Percentiles rank a stretch among this genome's conserved stretches.
These are phyloP conservation scores for Phaenicophaeus curvirostris DNA, from an alignment of 2,797 vertebrate species.

Conservation along the genomic window DNA sequence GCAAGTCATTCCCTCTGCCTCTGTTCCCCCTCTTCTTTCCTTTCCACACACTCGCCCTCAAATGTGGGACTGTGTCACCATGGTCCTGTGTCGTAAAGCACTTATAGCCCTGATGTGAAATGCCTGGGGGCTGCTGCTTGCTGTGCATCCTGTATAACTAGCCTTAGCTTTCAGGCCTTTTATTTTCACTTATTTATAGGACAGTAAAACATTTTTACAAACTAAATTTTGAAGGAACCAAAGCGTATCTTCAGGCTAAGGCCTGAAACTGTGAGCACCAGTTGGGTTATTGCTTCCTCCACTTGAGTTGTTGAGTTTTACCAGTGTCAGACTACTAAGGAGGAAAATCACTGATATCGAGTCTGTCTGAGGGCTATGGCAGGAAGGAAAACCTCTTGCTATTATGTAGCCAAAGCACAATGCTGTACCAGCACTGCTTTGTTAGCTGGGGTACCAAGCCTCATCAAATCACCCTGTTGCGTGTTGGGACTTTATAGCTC, in stretches of 20 bases:
- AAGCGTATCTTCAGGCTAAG: neutral
- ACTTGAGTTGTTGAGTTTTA: neutral
- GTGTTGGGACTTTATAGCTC: neutral
- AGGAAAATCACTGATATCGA: neutral
- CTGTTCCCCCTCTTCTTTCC: neutral
- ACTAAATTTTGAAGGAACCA: neutral
- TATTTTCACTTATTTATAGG: neutral
- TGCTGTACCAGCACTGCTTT: neutral
- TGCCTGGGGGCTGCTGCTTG: neutral
- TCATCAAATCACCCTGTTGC: neutral
- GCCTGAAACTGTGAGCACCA: accelerated
- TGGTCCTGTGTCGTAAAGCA: neutral
- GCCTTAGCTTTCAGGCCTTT: neutral
- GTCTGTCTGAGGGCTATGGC: neutral
- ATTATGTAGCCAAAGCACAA: neutral
- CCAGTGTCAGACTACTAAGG: neutral
- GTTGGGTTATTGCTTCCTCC: neutral
- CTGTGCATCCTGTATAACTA: neutral
- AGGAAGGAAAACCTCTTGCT: neutral
- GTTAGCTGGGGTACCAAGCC: neutral
- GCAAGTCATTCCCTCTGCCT: slow-evolving; percentile 3
- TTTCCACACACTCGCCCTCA: neutral
- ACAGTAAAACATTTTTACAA: neutral
- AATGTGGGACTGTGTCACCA: neutral
- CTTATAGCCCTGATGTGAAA: neutral